Base-by-base conservation (phyloP, 2,888 invertebrate species). In the Lottia scabra region DNA sequence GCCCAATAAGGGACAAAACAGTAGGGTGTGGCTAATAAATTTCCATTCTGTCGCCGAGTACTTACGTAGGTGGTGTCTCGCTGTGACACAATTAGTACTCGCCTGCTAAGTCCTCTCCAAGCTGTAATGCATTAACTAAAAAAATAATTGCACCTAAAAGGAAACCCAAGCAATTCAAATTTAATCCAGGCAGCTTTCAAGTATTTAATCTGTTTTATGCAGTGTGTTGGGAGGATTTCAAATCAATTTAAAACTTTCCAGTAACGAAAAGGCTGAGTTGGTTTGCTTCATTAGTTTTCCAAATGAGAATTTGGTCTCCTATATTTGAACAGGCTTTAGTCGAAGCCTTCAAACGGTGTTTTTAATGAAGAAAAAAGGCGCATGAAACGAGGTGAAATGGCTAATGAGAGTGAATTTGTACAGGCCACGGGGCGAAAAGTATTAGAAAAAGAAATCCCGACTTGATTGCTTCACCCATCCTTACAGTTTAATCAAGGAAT, bases 321-420 rank as follows among this genome's bases (percentile, higher is more conserved):
- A 23, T 56, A 56, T 56, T 56, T 56, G 56, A 56, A 56, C 56
- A 56, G 56, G 56, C 23, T 56, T 56, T 56, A 56, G 23, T 23
- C 15, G 56, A 56, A 56, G 23, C 56, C 56, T 56, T 56, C 56
- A 19, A 56, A 56, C 19, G 56, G 19, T 56, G 56, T 56, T 56
- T 56, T 56, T 56, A 56, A 56, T 56, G 56, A 56, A 56, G 56
- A 56, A 56, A 56, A 23, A 56, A 56, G 19, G 38, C 38, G 38
- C 38, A 23, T 23, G 23, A 56, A 56, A 56, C 56, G 56, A 56
- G 56, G 56, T 56, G 56, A 56, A 56, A 56, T 56, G 56, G 56
- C 23, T 56, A 56, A 56, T 56, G 19, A 56, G 56, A 23, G 19
- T 23, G 56, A 56, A 56, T 56, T 23, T 56, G 56, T 23, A 56